These are phyloP conservation scores for Drosophila parthenogenetica DNA, from an alignment of 2,888 invertebrate species.

Conservation along the genomic window DNA sequence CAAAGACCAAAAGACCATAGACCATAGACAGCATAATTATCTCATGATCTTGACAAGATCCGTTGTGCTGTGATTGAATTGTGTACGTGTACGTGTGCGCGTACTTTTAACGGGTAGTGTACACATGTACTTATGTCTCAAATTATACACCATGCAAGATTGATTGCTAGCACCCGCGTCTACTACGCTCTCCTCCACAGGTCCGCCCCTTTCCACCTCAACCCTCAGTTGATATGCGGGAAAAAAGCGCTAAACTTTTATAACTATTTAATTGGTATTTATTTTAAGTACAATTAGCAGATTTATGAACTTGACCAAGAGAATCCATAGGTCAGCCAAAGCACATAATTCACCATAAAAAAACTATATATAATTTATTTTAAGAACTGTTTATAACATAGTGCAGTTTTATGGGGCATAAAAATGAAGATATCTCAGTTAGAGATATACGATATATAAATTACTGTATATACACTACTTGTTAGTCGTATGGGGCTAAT, in stretches of 20 bases:
- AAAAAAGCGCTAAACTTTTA: conserved; percentile 11
- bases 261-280: conserved; percentile 37
- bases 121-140: conserved; percentile 24
- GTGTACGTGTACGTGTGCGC: conserved; percentile 42
- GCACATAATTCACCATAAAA: not conserved
- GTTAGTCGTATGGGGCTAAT: not conserved
- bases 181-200: not conserved
- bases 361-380: not conserved
- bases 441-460: not conserved
- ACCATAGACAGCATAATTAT: conserved; percentile 45
- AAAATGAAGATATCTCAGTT: not conserved
- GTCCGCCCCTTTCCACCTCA: too few relatives aligned
- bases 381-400: not conserved
- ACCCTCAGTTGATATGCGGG: conserved; percentile 17
- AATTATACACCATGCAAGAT: conserved; percentile 41
- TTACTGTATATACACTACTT: not conserved
- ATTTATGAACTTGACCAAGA: conserved; percentile 2
- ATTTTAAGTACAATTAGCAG: conserved; percentile 8
- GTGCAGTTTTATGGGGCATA: not conserved
- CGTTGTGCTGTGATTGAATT: conserved; percentile 18
- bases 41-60: conserved; percentile 53
- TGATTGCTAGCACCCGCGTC: conserved; percentile 19
- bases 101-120: conserved; percentile 20
- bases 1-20: conserved; percentile 9
- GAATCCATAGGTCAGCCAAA: not conserved